Evolutionary conservation across 2,888 invertebrate species (phyloP), one percentile per base, ranked within the genome.

Genomic region (Leptarthrus brevirostris): DNA sequence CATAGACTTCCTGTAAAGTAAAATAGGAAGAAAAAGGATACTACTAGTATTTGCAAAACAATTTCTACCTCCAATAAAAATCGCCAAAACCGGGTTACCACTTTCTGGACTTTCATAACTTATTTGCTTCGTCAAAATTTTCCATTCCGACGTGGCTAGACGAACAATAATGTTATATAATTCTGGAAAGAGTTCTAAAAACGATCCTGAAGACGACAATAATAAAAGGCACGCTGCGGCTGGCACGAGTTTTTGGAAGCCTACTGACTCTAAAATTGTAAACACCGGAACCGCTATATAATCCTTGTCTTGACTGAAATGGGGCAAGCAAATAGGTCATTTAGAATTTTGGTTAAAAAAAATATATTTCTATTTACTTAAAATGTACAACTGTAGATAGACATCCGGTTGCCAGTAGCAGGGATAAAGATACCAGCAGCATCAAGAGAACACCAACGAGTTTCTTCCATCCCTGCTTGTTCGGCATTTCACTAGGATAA

Each of bases 121-220:
- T 64, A 89, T 85, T 61, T 87, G 87, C 18, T 86, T 84, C 26
- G 87, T 86, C 16, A 89, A 81, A 22, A 89, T 85, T 74, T 86
- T 84, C 88, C 88, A 88, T 78, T 88, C 88, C 8, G 86, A 86
- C 58, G 86, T 87, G n/a, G 88, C 86, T 74, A 89, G 81, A 26
- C 84, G 83, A 30, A 88, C 86, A 72, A 89, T 84, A 69, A 86
- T 82, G 10, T 84, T 83, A 78, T 86, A 88, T 30, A 87, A 81
- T 64, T 86, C 85, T 0, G 88, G 87, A 78, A 88, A 86, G 12
- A 88, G 83, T 79, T 89, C 89, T 16, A 88, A 83, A 78, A 88
- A 83, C 1, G 87, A 85, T 22, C 88, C 83, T 26, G 88, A 87
- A 47, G 86, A 86, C 14, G 87, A 86, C 54, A 87, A 82, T 61